These are phyloP conservation scores for Ciona savignyi DNA, from an alignment of 23 tunicate genomes.

Conservation along the genomic window DNA sequence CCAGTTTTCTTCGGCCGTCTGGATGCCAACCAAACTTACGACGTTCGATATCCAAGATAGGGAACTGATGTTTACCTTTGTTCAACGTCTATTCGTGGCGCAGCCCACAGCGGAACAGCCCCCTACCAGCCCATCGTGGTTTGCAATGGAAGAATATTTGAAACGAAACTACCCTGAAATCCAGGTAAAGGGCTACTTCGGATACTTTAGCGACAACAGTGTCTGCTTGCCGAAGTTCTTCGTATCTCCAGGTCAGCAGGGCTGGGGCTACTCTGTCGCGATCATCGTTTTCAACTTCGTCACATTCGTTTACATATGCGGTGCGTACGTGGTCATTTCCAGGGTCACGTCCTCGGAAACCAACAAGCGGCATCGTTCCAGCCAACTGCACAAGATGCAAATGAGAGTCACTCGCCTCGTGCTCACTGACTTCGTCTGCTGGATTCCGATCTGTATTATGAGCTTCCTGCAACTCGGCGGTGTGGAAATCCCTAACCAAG, in stretches of 20 bases:
- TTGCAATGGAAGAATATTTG: slow-evolving; percentile 15
- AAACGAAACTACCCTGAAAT: slow-evolving; percentile 28
- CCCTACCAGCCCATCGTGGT: slow-evolving; percentile 14
- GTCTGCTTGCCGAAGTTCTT: slow-evolving; percentile 77
- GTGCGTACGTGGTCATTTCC: slow-evolving; percentile 47
- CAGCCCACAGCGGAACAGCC: background rate
- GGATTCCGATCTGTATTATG: slow-evolving; percentile 74
- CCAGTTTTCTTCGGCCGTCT: slow-evolving; percentile 37
- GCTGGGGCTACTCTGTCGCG: slow-evolving; percentile 69
- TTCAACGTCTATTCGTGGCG: slow-evolving; percentile 21
- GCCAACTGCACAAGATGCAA: slow-evolving; percentile 34
- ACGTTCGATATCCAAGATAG: slow-evolving; percentile 3
- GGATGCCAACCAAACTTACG: slow-evolving; percentile 41
- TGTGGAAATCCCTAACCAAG: slow-evolving; percentile 10
- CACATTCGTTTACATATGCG: slow-evolving; percentile 48
- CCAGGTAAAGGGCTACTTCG: slow-evolving; percentile 30
- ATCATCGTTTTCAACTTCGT: slow-evolving; percentile 64
- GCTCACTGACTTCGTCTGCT: slow-evolving; percentile 61
- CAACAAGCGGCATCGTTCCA: slow-evolving; percentile 11
- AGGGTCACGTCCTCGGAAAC: slow-evolving; percentile 1
- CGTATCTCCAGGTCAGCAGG: slow-evolving; percentile 51
- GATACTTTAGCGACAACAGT: slow-evolving; percentile 79
- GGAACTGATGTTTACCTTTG: slow-evolving; percentile 14
- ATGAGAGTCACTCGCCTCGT: slow-evolving; percentile 42
- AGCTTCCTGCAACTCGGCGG: slow-evolving; percentile 52